Evolutionary conservation across 2,888 invertebrate species (phyloP).

Genomic region (Dolichomitus sp.): DNA sequence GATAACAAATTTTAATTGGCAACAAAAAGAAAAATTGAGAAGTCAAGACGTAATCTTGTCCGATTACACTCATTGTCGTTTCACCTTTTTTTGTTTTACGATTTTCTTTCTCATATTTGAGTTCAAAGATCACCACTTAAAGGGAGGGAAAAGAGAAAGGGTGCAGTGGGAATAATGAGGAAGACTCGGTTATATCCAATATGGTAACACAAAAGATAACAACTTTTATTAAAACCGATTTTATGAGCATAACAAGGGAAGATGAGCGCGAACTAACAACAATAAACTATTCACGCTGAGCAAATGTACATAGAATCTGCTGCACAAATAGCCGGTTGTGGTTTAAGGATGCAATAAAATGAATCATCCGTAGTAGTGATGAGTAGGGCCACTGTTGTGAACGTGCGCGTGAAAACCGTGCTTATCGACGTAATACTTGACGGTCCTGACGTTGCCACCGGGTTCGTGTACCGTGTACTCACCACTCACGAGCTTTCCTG

Average conservation of each 20-base stretch:
- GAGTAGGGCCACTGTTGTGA: constrained; percentile 66
- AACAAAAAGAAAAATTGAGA: constrained; percentile 61
- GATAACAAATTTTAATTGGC: too few relatives aligned
- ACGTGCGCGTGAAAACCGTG: constrained; percentile 67
- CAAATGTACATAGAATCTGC: background rate
- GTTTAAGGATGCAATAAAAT: constrained; percentile 21
- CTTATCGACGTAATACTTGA: constrained; percentile 70
- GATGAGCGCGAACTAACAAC: background rate
- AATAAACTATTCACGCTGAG: constrained; percentile 14
- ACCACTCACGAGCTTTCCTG: constrained; percentile 67
- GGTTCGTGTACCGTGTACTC: constrained; percentile 70
- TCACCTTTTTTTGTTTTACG: background rate
- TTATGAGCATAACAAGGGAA: background rate
- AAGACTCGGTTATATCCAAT: background rate
- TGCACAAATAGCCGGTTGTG: background rate
- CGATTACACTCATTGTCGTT: background rate
- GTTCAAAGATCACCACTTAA: background rate
- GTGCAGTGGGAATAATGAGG: background rate
- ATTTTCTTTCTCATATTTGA: too few relatives aligned
- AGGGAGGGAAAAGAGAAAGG: background rate
- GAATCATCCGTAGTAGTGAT: constrained; percentile 54
- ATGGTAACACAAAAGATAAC: background rate
- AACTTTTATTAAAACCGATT: constrained; percentile 3
- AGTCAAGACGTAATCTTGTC: constrained; percentile 13
- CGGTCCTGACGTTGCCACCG: constrained; percentile 71